A percentile compares a stretch with the other conserved stretches of the same genome.
Evolutionary conservation across 2,888 invertebrate species (phyloP).

Genomic region (Cotesia congregata): DNA sequence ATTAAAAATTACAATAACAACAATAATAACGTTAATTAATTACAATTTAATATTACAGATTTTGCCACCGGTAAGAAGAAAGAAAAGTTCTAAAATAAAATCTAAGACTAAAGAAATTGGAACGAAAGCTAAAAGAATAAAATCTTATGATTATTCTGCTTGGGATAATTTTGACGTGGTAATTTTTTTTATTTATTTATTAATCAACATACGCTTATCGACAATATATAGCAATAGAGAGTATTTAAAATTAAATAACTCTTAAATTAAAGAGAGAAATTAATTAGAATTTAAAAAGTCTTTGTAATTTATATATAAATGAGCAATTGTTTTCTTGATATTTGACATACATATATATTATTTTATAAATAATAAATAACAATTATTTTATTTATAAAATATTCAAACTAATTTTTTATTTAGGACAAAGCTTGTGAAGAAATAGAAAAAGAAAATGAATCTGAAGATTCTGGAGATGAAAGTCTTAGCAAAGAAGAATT

Average conservation of each 20-base stretch:
- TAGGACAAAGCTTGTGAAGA: constrained; percentile 77
- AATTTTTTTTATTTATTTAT: constrained; percentile 52
- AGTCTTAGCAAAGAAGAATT: constrained; percentile 70
- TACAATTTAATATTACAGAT: constrained; percentile 57
- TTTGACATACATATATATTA: constrained; percentile 14
- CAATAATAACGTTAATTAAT: too few relatives aligned
- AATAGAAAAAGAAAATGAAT: constrained; percentile 57
- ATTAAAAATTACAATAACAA: too few relatives aligned
- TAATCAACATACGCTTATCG: too few relatives aligned
- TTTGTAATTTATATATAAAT: too few relatives aligned
- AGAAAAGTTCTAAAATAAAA: constrained; percentile 58
- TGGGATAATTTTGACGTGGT: constrained; percentile 89
- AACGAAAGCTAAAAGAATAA: constrained; percentile 71
- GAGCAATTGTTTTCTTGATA: too few relatives aligned
- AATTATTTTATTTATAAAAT: constrained; percentile 4
- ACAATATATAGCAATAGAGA: too few relatives aligned
- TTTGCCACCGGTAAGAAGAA: constrained; percentile 74
- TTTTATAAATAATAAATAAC: constrained; percentile 27
- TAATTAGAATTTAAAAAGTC: too few relatives aligned
- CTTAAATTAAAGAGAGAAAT: too few relatives aligned
- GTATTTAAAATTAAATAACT: too few relatives aligned
- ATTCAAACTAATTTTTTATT: constrained; percentile 25
- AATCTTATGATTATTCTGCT: constrained; percentile 77
- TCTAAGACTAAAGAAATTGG: constrained; percentile 46
- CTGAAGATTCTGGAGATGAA: constrained; percentile 71